These are phyloP conservation scores for Phenganax stokvisi DNA, from an alignment of 92 coral and sea anemone genomes.

Conservation along the genomic window DNA sequence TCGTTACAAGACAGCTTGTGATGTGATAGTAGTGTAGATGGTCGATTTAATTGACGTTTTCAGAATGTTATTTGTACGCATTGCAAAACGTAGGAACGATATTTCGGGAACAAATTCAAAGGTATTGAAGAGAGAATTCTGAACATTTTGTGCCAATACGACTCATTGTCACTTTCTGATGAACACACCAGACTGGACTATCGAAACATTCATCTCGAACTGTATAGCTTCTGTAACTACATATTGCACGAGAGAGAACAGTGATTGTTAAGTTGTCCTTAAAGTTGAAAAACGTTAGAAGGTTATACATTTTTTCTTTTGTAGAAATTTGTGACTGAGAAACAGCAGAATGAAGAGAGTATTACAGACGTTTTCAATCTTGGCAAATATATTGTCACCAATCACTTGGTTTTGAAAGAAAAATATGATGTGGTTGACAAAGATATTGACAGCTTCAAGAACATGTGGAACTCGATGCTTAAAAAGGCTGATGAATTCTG, in stretches of 20 bases:
- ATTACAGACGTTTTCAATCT: conserved; percentile 36
- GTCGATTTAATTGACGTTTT: neutral
- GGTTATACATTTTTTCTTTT: neutral
- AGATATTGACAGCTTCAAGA: conserved; percentile 27
- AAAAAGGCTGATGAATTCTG: conserved; percentile 33
- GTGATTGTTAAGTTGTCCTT: neutral
- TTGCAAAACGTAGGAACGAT: neutral
- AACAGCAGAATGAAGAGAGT: conserved; percentile 32
- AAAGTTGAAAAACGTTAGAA: too few relatives aligned
- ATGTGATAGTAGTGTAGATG: neutral
- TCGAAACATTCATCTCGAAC: neutral
- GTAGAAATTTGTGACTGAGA: conserved; percentile 38
- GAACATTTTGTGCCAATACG: neutral
- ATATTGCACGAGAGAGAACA: too few relatives aligned
- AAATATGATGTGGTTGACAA: conserved; percentile 16
- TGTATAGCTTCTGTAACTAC: too few relatives aligned
- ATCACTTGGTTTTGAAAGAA: conserved; percentile 29
- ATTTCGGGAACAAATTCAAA: neutral
- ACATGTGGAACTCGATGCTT: conserved; percentile 32
- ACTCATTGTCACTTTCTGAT: neutral
- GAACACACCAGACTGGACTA: neutral
- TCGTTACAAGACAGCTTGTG: neutral
- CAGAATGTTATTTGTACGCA: conserved; percentile 13
- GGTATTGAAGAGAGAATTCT: neutral
- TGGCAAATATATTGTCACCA: conserved; percentile 35